Percentiles rank a stretch among this genome's conserved stretches.
Evolutionary conservation across 2,113 vertebrate genomes (phyloP).

Genomic region (Malurus alboscapulatus): DNA sequence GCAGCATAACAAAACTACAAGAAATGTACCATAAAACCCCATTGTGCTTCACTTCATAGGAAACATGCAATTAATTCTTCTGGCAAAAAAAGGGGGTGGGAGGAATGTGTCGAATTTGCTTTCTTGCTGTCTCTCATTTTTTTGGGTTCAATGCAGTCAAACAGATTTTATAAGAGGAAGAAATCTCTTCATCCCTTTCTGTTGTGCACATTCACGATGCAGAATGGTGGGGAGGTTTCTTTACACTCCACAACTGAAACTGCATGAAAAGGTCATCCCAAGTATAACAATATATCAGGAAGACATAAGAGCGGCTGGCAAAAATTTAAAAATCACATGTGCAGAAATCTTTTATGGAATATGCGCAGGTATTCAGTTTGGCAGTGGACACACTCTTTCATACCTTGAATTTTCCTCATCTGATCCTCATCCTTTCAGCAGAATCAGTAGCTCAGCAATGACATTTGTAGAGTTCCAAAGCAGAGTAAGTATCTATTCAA

Average conservation of each 20-base stretch:
- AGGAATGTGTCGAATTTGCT: neutral
- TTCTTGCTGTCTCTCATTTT: neutral
- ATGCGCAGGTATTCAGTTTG: neutral
- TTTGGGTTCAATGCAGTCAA: neutral
- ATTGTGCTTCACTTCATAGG: neutral
- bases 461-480: neutral
- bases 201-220: neutral
- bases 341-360: neutral
- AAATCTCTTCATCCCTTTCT: neutral
- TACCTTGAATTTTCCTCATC: neutral
- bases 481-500: conserved; percentile 13
- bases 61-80: conserved; percentile 30
- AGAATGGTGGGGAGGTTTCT: conserved; percentile 9
- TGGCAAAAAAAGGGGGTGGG: neutral
- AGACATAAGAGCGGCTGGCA: neutral
- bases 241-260: neutral
- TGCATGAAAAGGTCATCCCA: neutral
- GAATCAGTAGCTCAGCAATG: neutral
- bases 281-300: neutral
- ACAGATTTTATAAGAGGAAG: neutral
- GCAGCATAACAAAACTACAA: neutral
- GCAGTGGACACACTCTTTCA: neutral
- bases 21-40: neutral
- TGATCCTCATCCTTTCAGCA: neutral
- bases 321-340: neutral